These are phyloP conservation scores for Hassar affinis DNA, from an alignment of 2,113 vertebrate species.

Conservation along the genomic window DNA sequence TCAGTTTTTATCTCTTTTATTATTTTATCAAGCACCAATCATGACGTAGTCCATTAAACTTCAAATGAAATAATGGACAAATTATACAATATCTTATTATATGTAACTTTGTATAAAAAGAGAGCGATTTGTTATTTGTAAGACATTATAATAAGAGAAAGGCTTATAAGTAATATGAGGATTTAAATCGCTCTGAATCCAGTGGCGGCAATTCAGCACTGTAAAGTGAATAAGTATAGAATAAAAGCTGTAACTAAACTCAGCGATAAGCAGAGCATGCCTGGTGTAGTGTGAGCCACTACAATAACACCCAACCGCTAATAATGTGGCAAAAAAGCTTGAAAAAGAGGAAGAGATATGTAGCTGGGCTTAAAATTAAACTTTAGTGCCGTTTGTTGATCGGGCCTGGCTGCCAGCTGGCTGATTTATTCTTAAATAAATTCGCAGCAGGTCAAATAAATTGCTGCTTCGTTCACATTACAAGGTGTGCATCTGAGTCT, in stretches of 20 bases:
- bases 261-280: not conserved
- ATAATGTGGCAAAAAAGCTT: not conserved
- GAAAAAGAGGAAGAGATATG: not conserved
- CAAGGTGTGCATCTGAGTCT: not conserved
- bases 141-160: not conserved
- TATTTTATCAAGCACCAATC: not conserved
- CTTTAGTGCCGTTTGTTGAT: constrained; percentile 36
- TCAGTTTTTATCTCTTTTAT: no score
- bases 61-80: not conserved
- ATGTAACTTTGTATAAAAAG: not conserved
- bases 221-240: not conserved
- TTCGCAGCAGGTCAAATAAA: constrained; percentile 33
- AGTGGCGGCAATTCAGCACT: not conserved
- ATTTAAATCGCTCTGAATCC: not conserved
- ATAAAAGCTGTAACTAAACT: not conserved
- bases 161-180: not conserved
- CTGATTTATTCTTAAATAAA: constrained; percentile 52
- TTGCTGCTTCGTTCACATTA: constrained; percentile 33
- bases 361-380: constrained; percentile 28
- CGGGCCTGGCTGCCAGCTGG: constrained; percentile 19
- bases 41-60: not conserved
- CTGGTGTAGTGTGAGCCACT: not conserved
- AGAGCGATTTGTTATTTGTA: not conserved
- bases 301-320: not conserved
- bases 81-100: not conserved